Conservation (phyloP, 2,797 vertebrate genomes). For the Pelochelys cantorii region DNA sequence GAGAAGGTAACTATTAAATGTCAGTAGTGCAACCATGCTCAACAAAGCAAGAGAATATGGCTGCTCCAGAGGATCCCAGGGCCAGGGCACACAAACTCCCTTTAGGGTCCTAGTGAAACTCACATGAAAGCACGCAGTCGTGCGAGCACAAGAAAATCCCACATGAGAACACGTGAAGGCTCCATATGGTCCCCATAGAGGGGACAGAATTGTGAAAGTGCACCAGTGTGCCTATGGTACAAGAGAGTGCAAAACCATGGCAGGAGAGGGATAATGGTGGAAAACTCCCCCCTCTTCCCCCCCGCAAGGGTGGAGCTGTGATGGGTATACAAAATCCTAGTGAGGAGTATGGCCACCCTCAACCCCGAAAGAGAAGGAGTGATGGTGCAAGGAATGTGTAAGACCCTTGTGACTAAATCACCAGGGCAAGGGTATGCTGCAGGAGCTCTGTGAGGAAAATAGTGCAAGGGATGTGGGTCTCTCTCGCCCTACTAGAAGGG, state of each 20-base stretch:
- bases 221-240: neutral
- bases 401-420: neutral
- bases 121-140: neutral
- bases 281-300: neutral
- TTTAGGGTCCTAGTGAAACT: neutral
- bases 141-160: neutral
- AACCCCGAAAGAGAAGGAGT: neutral
- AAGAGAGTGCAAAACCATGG: neutral
- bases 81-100: neutral
- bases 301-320: no score
- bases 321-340: neutral
- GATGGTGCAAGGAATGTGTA: neutral
- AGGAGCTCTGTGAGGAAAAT: neutral
- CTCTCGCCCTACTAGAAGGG: neutral
- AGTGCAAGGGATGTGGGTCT: neutral
- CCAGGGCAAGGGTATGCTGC: neutral
- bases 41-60: no score
- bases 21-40: neutral
- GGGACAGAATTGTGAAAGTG: neutral
- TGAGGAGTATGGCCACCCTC: neutral
- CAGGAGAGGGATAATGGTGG: neutral
- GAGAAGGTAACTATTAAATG: constrained; percentile 3
- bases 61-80: neutral
- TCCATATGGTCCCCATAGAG: neutral
- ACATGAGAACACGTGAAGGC: neutral